Evolutionary conservation across 2,888 invertebrate genomes (phyloP).

Genomic region (Andrena praecox): DNA sequence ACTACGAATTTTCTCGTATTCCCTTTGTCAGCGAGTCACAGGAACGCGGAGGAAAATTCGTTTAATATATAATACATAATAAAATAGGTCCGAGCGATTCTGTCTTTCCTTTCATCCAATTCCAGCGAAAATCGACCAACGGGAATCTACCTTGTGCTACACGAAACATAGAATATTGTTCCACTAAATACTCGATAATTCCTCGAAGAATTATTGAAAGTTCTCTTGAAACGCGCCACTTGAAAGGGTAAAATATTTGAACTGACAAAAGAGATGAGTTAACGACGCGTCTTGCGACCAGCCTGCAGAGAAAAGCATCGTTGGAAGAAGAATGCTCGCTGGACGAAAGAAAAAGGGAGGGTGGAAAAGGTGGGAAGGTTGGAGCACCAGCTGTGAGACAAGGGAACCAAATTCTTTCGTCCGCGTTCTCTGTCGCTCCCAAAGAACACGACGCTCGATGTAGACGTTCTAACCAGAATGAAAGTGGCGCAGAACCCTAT

Average conservation of each 20-base stretch:
- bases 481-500: conserved; percentile 13
- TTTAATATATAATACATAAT: not conserved
- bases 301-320: not conserved
- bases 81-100: not conserved
- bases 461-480: conserved; percentile 36
- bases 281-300: conserved; percentile 7
- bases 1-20: not conserved
- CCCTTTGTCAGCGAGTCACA: not conserved
- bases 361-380: conserved; percentile 50
- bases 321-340: not conserved
- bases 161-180: not conserved
- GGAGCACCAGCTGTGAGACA: conserved; percentile 64
- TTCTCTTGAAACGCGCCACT: not conserved
- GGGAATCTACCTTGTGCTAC: too few relatives aligned
- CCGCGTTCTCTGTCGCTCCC: conserved; percentile 76
- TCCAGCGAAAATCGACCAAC: not conserved
- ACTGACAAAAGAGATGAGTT: not conserved
- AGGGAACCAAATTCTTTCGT: conserved; percentile 79
- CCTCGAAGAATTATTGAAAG: conserved; percentile 6
- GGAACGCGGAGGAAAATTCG: not conserved
- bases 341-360: conserved; percentile 33
- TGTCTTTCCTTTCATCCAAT: not conserved
- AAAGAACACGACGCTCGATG: conserved; percentile 61
- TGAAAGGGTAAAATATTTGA: conserved; percentile 9
- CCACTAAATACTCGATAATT: conserved; percentile 3